Evolutionary conservation across 64 coral and sea anemone species (phyloP).

Genomic region (Trachythela sp.): DNA sequence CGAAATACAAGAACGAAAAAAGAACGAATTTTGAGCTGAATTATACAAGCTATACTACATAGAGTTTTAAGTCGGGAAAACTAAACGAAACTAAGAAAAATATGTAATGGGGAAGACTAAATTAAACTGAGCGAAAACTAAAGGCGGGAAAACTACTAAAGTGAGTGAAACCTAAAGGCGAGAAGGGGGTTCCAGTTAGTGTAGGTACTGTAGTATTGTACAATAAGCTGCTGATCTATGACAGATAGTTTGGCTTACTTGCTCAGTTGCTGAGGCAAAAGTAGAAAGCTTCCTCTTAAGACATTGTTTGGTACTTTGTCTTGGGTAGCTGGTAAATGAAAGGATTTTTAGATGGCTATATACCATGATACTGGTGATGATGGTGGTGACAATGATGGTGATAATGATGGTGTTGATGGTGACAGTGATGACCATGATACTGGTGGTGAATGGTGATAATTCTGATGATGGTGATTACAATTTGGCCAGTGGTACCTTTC

Average conservation of each 20-base stretch:
- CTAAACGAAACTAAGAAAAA: no score
- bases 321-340: slow-evolving; percentile 54
- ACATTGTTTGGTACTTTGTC: slow-evolving; percentile 71
- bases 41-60: no score
- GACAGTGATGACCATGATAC: not conserved
- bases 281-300: slow-evolving; percentile 80
- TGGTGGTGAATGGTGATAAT: not conserved
- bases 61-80: no score
- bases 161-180: no score
- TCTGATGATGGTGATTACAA: not conserved
- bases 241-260: slow-evolving; percentile 63
- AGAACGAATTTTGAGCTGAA: no score
- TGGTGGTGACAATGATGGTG: not conserved
- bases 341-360: not conserved
- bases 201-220: not conserved
- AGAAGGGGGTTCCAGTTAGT: no score
- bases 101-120: no score
- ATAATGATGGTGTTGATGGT: not conserved
- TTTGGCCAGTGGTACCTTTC: not conserved
- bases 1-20: no score
- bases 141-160: no score
- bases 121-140: no score
- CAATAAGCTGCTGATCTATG: not conserved
- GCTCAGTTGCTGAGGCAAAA: slow-evolving; percentile 95
- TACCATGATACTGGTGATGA: not conserved